Conservation (phyloP, 92 coral and sea anemone species). For the Hydrozoanthus gracilis region DNA sequence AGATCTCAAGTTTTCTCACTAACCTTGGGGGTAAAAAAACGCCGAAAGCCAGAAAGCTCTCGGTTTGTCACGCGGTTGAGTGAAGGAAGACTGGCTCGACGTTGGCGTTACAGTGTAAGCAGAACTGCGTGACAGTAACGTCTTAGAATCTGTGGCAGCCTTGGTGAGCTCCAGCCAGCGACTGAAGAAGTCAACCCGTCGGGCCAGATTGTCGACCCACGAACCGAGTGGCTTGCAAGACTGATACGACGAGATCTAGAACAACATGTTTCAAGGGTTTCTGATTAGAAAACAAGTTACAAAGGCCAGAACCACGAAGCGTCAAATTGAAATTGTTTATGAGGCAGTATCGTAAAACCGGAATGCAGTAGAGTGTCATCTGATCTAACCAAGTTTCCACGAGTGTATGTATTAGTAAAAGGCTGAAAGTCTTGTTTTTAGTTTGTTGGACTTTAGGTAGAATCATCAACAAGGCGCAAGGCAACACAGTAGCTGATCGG, state of each 20-base stretch:
- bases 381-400: too few species aligned
- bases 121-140: constrained; percentile 59
- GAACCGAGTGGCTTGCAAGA: constrained; percentile 94
- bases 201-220: constrained; percentile 90
- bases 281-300: not conserved
- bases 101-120: constrained; percentile 45
- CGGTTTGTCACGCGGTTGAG: constrained; percentile 71
- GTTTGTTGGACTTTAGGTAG: too few species aligned
- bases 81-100: constrained; percentile 57
- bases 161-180: constrained; percentile 80
- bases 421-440: too few species aligned
- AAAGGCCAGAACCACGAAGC: not conserved
- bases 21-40: constrained; percentile 97
- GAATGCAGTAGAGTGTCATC: too few species aligned
- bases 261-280: not conserved
- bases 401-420: too few species aligned
- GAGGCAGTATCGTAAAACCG: too few species aligned
- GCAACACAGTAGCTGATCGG: too few species aligned
- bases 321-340: too few species aligned
- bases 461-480: too few species aligned
- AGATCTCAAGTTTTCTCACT: not conserved
- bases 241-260: constrained; percentile 81
- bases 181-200: constrained; percentile 85
- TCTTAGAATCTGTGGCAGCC: constrained; percentile 43
- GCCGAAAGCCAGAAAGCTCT: constrained; percentile 97